phyloP scores from a whole-genome alignment of 2,888 invertebrate species.

The Phyto melanocephala region DNA sequence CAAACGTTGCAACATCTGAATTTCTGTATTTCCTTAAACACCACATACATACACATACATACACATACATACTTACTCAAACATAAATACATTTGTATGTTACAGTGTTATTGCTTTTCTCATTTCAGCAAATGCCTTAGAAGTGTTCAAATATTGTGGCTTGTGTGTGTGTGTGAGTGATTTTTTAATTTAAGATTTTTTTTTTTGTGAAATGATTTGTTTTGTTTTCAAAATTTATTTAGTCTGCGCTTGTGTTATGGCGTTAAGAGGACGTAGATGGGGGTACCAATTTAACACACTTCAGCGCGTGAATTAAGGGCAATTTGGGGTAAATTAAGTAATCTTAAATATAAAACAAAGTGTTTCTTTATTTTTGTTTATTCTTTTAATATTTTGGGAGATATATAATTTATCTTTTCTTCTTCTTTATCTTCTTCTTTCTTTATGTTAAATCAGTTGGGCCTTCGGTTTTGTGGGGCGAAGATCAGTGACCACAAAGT shows the following conservation, averaged over 20 bases:
- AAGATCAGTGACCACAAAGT: slow-evolving; percentile 35
- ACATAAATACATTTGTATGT: too few species aligned
- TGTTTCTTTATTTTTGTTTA: slow-evolving; percentile 44
- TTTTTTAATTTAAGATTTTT: neutral
- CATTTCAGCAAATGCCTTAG: neutral
- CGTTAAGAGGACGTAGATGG: slow-evolving; percentile 35
- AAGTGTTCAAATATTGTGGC: neutral
- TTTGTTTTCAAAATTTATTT: neutral
- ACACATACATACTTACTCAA: too few species aligned
- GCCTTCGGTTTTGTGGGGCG: neutral
- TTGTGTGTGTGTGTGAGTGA: neutral
- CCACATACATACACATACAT: neutral
- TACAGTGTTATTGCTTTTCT: neutral
- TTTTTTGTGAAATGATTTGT: slow-evolving; percentile 21
- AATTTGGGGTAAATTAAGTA: slow-evolving; percentile 76
- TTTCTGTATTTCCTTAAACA: slow-evolving; percentile 22
- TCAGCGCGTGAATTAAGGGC: slow-evolving; percentile 77
- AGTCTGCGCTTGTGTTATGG: neutral
- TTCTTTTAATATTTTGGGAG: slow-evolving; percentile 28
- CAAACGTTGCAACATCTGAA: slow-evolving; percentile 53
- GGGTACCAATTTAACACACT: slow-evolving; percentile 75
- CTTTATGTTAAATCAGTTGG: neutral
- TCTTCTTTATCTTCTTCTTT: neutral
- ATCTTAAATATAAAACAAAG: slow-evolving; percentile 66
- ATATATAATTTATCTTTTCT: neutral